These are phyloP conservation scores for Venustaconcha ellipsiformis DNA, from an alignment of 1,140 invertebrate genomes.

Conservation along the genomic window DNA sequence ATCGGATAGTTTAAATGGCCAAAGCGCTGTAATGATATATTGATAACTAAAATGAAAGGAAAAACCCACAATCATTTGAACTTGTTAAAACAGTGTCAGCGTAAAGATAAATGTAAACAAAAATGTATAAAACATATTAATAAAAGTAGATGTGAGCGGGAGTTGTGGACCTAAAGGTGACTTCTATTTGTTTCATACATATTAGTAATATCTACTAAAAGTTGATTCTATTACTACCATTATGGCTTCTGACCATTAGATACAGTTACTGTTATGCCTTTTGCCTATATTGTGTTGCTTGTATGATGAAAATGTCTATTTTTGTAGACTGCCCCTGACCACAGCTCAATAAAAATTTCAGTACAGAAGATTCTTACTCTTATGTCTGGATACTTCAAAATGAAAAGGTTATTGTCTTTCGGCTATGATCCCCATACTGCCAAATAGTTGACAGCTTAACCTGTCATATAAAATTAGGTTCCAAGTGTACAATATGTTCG, in stretches of 20 bases:
- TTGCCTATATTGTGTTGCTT: slow-evolving; percentile 20
- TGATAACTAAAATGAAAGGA: too few species aligned
- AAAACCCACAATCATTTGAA: too few species aligned
- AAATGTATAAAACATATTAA: too few species aligned
- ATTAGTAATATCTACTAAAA: too few species aligned
- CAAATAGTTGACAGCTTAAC: not conserved
- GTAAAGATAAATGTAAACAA: too few species aligned
- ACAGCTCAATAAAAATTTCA: slow-evolving; percentile 19
- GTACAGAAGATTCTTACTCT: slow-evolving; percentile 14
- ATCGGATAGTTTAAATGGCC: too few species aligned
- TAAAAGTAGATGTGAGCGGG: too few species aligned
- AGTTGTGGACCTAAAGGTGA: too few species aligned
- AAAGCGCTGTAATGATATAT: too few species aligned
- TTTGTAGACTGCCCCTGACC: slow-evolving; percentile 12
- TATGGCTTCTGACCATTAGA: not conserved
- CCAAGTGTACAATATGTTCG: slow-evolving; percentile 13
- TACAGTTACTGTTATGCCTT: slow-evolving; percentile 10
- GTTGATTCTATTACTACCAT: too few species aligned
- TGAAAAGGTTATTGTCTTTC: not conserved
- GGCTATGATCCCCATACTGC: not conserved
- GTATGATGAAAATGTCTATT: slow-evolving; percentile 17
- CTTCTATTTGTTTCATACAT: too few species aligned
- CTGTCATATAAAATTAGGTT: not conserved
- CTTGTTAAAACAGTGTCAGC: too few species aligned
- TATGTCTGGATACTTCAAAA: slow-evolving; percentile 5